Evolutionary conservation across 2,888 invertebrate genomes (phyloP).

Genomic region (Hypsopygia costalis): DNA sequence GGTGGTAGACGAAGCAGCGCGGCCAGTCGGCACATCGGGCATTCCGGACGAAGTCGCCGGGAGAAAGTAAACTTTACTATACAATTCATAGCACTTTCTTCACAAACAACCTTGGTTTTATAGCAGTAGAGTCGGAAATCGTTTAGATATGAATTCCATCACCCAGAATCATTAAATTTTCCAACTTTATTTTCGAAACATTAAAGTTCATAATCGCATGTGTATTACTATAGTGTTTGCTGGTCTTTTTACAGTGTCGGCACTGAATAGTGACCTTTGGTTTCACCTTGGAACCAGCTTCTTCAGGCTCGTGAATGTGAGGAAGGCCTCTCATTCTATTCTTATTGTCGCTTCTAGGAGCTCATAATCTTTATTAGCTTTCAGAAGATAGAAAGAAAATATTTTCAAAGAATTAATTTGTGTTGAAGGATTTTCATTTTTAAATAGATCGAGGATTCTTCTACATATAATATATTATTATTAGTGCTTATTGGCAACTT

Average conservation of each 20-base stretch:
- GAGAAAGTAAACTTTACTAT: conserved; percentile 71
- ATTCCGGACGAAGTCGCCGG: conserved; percentile 66
- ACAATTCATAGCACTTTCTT: conserved; percentile 14
- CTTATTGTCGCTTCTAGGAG: too few species aligned
- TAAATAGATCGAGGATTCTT: too few species aligned
- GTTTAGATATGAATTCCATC: not conserved
- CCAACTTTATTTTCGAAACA: too few species aligned
- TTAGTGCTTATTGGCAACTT: too few species aligned
- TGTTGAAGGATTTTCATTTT: too few species aligned
- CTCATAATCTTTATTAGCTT: too few species aligned
- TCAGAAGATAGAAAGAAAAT: too few species aligned
- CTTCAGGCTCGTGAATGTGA: too few species aligned
- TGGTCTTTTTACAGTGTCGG: not conserved
- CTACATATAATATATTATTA: too few species aligned
- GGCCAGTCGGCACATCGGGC: conserved; percentile 63
- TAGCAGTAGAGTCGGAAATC: not conserved
- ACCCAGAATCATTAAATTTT: not conserved
- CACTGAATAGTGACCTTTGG: not conserved
- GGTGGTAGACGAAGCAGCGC: conserved; percentile 51
- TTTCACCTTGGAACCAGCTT: not conserved
- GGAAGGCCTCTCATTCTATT: too few species aligned
- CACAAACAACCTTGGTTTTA: conserved; percentile 2
- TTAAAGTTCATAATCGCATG: too few species aligned
- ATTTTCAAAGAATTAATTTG: too few species aligned
- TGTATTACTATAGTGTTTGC: not conserved